A percentile compares a stretch with the other conserved stretches of the same genome.
Conservation (phyloP, 2,797 vertebrate genomes). For the Crypturellus tataupa region DNA sequence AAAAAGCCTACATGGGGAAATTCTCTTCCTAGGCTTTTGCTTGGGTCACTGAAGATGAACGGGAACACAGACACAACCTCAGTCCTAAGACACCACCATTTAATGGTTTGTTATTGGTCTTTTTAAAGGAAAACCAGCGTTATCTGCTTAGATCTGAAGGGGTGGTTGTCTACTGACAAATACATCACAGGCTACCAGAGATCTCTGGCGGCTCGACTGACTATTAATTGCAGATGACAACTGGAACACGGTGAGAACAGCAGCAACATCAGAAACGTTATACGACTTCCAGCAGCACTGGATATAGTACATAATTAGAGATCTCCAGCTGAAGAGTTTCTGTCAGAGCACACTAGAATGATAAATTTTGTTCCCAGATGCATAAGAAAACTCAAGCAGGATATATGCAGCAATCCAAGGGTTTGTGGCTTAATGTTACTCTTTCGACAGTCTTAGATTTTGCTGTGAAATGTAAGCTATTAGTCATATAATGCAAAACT, state of each 20-base stretch:
- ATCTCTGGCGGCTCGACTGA: neutral
- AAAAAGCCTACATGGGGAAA: neutral
- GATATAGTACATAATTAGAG: neutral
- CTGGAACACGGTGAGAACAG: neutral
- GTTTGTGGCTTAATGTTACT: neutral
- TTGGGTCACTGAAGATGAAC: neutral
- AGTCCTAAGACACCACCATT: neutral
- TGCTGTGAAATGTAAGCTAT: neutral
- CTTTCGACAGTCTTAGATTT: neutral
- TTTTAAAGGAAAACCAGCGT: neutral
- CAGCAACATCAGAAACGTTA: neutral
- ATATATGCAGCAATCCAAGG: neutral
- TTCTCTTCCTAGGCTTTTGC: neutral
- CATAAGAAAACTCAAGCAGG: neutral
- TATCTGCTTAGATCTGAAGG: neutral
- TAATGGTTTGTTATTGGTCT: neutral
- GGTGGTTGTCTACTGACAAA: neutral
- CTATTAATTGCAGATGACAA: neutral
- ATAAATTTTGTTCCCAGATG: neutral
- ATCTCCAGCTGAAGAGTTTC: neutral
- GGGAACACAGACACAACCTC: neutral
- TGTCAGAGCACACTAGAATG: neutral
- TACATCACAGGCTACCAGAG: neutral
- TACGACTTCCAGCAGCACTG: neutral
- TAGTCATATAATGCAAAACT: neutral